Evolutionary conservation across 2,113 vertebrate genomes (phyloP), one percentile per base, ranked within the genome.

Genomic region (Ancistrus triradiatus): DNA sequence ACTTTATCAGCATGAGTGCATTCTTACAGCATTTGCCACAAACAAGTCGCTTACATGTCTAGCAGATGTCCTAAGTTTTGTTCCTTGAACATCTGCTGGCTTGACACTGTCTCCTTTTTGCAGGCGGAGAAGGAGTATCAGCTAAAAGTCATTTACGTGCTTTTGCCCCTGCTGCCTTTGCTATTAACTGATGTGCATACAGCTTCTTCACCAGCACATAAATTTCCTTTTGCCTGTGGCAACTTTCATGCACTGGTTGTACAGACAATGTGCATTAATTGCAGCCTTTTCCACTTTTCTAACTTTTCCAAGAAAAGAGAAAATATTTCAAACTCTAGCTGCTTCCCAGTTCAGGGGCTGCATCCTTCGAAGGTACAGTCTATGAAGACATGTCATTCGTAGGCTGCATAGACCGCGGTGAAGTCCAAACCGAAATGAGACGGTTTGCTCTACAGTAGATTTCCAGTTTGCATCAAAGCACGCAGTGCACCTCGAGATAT

Each of bases 251-350:
- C 68, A 74, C 19, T 46, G 33, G 4, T 18, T 19, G 60, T 43
- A 69, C 31, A 66, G 40, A 1, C 65, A 17, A 18, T 21, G 50
- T 7, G 48, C 63, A 44, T 59, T 63, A 8, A 71, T 55, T 5
- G 24, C 68, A 48, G 64, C 48, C 24, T 69, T 19, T n/a, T 63
- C 52, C 3, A n/a, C n/a, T n/a, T n/a, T n/a, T n/a, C n/a, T 21
- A 19, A 48, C 46, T 48, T 7, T 24, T 10, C n/a, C n/a, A n/a
- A n/a, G n/a, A n/a, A n/a, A n/a, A n/a, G n/a, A n/a, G n/a, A n/a
- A n/a, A n/a, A n/a, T n/a, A n/a, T n/a, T n/a, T n/a, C n/a, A n/a
- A n/a, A n/a, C n/a, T n/a, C n/a, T n/a, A n/a, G n/a, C n/a, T n/a
- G n/a, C n/a, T n/a, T n/a, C n/a, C n/a, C n/a, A n/a, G n/a, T n/a